Base-by-base conservation (phyloP, 2,797 vertebrate species). In the Cyclopterus lumpus region DNA sequence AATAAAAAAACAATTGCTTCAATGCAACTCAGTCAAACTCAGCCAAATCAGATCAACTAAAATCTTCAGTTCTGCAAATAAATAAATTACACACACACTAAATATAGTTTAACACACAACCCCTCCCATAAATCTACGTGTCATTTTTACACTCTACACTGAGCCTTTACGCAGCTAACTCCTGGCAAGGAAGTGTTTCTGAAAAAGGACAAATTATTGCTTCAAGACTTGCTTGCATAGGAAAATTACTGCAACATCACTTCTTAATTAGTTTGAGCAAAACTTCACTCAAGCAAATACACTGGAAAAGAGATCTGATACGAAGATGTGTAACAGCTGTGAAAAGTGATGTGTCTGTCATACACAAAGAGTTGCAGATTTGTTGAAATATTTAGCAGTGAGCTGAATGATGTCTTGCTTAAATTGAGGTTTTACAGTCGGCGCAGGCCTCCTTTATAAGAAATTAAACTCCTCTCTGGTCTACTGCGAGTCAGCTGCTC, bases 31-130 rank as follows among this genome's bases (percentile, higher is more conserved):
- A 44, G n/a, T 57, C 38, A 36, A 53, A 49, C 18, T 44, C 59
- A n/a, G 72, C 67, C 15, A 42, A 59, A 28, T 28, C 26, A 28
- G 26, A 26, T 28, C 26, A 16, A 64, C 49, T 66, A 40, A 81
- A 74, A 42, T 63, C 32, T 60, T 53, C 26, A 32, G 8, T 49
- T 58, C 67, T 77, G 59, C 22, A 81, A 85, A 86, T 77, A 83
- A 84, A 28, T 28, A 2, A 28, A 26, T 28, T 8, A 82, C 12
- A 74, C 28, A 72, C 15, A 59, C 22, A 24, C 30, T 48, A 32
- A 18, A 60, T 38, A 18, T 3, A 14, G 32, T 59, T n/a, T 6
- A 8, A 6, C 26, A 67, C 20, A 55, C 49, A 44, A 40, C 30
- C 2, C 10, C n/a, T n/a, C 8, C 48, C 32, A 30, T 5, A 36